A percentile compares a stretch with the other conserved stretches of the same genome.
These are phyloP conservation scores for Drosophila prosaltans DNA, from an alignment of 1,140 invertebrate genomes.

Conservation along the genomic window DNA sequence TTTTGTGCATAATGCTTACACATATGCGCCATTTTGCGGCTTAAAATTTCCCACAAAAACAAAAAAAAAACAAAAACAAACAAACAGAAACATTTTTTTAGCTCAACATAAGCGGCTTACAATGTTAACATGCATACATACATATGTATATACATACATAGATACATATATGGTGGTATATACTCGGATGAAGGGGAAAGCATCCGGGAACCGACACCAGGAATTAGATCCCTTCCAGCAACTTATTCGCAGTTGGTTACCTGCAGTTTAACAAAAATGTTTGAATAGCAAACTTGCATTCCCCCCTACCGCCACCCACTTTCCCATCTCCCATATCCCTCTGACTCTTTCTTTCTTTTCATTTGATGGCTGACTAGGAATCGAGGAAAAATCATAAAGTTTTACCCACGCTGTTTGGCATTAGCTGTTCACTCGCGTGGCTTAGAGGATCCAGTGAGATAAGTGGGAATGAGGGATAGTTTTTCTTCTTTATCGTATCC, in stretches of 20 bases:
- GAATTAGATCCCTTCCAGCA: slow-evolving; percentile 34
- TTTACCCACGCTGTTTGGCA: not conserved
- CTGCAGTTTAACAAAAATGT: slow-evolving; percentile 74
- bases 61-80: slow-evolving; percentile 35
- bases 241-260: slow-evolving; percentile 76
- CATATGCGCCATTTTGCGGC: slow-evolving; percentile 74
- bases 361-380: slow-evolving; percentile 16
- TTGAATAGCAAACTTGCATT: slow-evolving; percentile 65
- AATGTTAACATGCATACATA: slow-evolving; percentile 64
- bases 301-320: not conserved
- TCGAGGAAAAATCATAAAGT: slow-evolving; percentile 6
- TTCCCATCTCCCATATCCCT: not conserved
- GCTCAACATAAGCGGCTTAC: slow-evolving; percentile 74
- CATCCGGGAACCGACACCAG: not conserved
- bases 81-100: slow-evolving; percentile 67
- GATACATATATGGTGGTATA: not conserved
- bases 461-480: no score
- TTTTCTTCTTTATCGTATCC: no score
- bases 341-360: not conserved
- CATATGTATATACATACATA: slow-evolving; percentile 25
- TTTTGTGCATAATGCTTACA: slow-evolving; percentile 65
- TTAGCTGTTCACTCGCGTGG: not conserved
- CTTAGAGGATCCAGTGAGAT: not conserved
- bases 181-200: slow-evolving; percentile 19
- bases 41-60: slow-evolving; percentile 53